Conservation (phyloP, 2,113 vertebrate species). For the Hymenochirus boettgeri region DNA sequence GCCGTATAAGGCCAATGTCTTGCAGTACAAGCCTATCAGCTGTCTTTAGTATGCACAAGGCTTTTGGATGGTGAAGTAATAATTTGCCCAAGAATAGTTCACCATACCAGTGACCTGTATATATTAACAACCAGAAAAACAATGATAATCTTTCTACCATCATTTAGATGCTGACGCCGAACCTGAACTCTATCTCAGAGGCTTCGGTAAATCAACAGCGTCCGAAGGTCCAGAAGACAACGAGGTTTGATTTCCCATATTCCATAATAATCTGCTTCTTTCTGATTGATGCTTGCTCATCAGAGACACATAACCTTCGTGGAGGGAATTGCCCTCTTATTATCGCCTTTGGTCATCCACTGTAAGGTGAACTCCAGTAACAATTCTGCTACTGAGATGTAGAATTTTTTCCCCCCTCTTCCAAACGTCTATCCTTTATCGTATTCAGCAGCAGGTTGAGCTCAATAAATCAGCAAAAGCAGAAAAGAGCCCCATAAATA, state of each 20-base stretch:
- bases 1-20: no score
- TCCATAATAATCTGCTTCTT: slow-evolving; percentile 97
- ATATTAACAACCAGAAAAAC: no score
- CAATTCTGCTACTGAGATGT: slow-evolving; percentile 48
- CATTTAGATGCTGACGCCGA: neutral
- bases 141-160: no score
- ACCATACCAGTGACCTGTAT: no score
- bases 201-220: slow-evolving; percentile 92
- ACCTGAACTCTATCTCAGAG: slow-evolving; percentile 88
- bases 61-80: no score
- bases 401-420: slow-evolving; percentile 44
- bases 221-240: slow-evolving; percentile 90
- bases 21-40: no score
- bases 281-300: slow-evolving; percentile 98
- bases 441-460: slow-evolving; percentile 67
- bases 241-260: slow-evolving; percentile 97
- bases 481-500: slow-evolving; percentile 79
- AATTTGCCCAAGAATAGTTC: no score
- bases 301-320: slow-evolving; percentile 77
- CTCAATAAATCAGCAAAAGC: slow-evolving; percentile 78
- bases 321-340: slow-evolving; percentile 77
- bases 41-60: no score
- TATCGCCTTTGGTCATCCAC: slow-evolving; percentile 81
- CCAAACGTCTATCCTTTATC: slow-evolving; percentile 58
- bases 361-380: slow-evolving; percentile 70